Evolutionary conservation across 2,888 invertebrate species (phyloP), one percentile per base, ranked within the genome.

Genomic region (Tuberolachnus salignus): DNA sequence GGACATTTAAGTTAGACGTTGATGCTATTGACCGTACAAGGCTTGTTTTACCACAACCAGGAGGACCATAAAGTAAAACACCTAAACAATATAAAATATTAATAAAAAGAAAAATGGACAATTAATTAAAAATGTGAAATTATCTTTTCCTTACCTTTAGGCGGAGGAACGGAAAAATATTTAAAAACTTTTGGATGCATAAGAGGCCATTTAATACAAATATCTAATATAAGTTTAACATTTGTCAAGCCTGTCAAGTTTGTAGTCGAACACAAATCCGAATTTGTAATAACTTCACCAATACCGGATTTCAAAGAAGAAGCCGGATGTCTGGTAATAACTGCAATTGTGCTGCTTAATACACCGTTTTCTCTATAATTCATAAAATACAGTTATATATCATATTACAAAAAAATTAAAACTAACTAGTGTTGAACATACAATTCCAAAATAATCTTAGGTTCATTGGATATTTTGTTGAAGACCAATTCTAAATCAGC

Each of bases 11-110:
- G 81, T 87, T 85, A 9, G 87, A 85, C 51, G 88, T 86, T 46
- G 86, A 86, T 14, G 90, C 89, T 49, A 89, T 84, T 19, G 89
- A 89, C 82, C 88, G 86, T 3, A 89, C 89, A 69, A 90, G 84
- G 8, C 88, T 88, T 0, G 90, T 90, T 85, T 91, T 90, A n/a
- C 89, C 90, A 85, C 90, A 90, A 1, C 90, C 90, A 0, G 90
- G 90, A 8, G 90, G 90, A 0, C 90, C 90, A 84, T 89, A 90
- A 11, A 91, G 84, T 61, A 91, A 84, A 49, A 90, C 86, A 42
- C 90, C 89, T 87, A 81, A 6, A 82, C 72, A 81, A 49, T 69
- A 82, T 67, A 21, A 51, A 61, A 23, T 0, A 55, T 57, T 19
- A 46, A 13, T 72, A n/a, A 46, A 55, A 53, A 19, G 21, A 72